These are phyloP conservation scores for Campoplex nolae DNA, from an alignment of 2,888 invertebrate species.

Conservation along the genomic window DNA sequence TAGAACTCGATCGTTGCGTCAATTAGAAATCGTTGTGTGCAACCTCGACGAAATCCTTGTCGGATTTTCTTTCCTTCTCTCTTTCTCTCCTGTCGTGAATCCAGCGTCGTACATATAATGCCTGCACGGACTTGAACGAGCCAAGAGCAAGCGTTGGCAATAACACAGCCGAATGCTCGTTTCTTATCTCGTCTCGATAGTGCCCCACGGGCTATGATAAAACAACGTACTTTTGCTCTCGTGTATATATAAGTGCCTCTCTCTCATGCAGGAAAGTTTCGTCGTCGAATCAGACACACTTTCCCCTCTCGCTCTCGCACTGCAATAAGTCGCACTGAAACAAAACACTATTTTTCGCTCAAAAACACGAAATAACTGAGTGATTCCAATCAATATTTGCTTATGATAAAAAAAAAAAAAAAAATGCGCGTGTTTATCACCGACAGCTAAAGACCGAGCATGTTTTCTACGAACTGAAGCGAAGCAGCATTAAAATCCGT, in stretches of 20 bases:
- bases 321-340: not conserved
- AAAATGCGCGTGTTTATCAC: not conserved
- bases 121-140: not conserved
- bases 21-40: conserved; percentile 48
- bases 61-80: not conserved
- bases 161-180: conserved; percentile 50
- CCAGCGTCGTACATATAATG: conserved; percentile 24
- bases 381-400: conserved; percentile 16
- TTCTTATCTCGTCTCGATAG: conserved; percentile 63
- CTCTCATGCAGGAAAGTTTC: conserved; percentile 51
- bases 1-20: conserved; percentile 30
- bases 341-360: conserved; percentile 28
- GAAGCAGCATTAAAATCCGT: not conserved
- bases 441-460: not conserved
- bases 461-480: not conserved
- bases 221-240: conserved; percentile 30
- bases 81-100: conserved; percentile 42
- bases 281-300: conserved; percentile 54
- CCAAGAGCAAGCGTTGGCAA: conserved; percentile 30
- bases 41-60: conserved; percentile 37
- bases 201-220: conserved; percentile 40
- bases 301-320: conserved; percentile 45
- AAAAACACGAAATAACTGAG: not conserved
- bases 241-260: not conserved
- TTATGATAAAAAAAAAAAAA: not conserved